Evolutionary conservation across 37 sponge, comb jelly and placozoan genomes (phyloP).

Genomic region (Tethya wilhelma): DNA sequence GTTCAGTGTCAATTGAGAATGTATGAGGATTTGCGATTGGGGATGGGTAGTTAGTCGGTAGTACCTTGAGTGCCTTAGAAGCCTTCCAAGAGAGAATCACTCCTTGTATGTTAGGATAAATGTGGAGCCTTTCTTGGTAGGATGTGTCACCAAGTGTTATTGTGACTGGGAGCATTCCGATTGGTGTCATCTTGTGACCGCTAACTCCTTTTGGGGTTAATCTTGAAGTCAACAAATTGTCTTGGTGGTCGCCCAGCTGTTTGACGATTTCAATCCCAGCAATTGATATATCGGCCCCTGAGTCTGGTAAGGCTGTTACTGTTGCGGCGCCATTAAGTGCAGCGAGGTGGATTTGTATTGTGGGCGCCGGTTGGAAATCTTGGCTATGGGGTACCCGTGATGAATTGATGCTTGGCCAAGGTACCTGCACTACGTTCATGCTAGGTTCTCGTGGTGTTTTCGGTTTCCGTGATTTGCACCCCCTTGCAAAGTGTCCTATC

Average conservation of each 20-base stretch:
- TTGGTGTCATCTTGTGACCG: constrained; percentile 22
- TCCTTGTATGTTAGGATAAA: constrained; percentile 27
- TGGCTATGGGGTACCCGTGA: too few species aligned
- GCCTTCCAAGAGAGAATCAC: constrained; percentile 31
- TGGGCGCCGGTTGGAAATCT: constrained; percentile 32
- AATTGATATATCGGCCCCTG: too few species aligned
- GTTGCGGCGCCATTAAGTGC: constrained; percentile 7
- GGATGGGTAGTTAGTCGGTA: constrained; percentile 26
- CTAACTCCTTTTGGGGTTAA: constrained; percentile 23
- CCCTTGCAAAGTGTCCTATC: constrained; percentile 33
- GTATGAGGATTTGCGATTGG: background rate
- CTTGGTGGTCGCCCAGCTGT: constrained; percentile 9
- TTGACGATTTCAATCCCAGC: constrained; percentile 2
- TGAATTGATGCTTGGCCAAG: too few species aligned
- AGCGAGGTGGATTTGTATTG: constrained; percentile 17
- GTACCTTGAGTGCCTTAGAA: constrained; percentile 23
- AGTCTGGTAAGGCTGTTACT: background rate
- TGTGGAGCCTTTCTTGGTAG: constrained; percentile 27
- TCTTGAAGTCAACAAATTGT: constrained; percentile 28
- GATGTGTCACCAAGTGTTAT: background rate
- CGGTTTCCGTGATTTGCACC: too few species aligned
- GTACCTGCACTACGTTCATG: too few species aligned
- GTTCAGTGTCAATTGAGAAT: background rate
- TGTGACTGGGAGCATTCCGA: constrained; percentile 35
- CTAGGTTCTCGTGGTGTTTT: too few species aligned